Percentiles rank a stretch among this genome's conserved stretches.
These are phyloP conservation scores for Psilopsiagon aymara DNA, from an alignment of 2,113 vertebrate genomes.

Conservation along the genomic window DNA sequence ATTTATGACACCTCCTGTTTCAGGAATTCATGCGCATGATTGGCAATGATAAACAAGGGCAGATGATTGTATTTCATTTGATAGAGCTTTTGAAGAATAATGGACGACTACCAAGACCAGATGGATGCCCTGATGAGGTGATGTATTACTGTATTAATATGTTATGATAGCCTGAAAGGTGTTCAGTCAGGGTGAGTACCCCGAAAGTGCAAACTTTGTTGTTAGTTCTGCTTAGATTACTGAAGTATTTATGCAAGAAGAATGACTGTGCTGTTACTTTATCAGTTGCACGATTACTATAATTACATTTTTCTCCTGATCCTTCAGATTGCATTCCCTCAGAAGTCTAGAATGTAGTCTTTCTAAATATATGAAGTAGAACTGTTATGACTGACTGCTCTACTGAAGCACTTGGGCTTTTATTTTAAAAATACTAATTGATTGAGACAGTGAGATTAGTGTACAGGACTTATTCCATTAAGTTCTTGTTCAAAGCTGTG, in stretches of 20 bases:
- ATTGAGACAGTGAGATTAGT: background rate
- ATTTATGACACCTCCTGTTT: slow-evolving; percentile 20
- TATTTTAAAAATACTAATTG: background rate
- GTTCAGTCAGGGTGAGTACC: background rate
- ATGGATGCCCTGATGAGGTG: slow-evolving; percentile 89
- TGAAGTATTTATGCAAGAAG: background rate
- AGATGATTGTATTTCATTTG: slow-evolving; percentile 98
- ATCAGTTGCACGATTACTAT: background rate
- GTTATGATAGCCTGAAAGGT: background rate
- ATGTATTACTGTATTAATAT: slow-evolving; percentile 77
- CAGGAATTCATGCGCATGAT: slow-evolving; percentile 98
- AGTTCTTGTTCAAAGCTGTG: background rate
- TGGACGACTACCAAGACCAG: slow-evolving; percentile 86
- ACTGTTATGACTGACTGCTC: background rate
- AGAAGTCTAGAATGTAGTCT: background rate
- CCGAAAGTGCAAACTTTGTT: background rate
- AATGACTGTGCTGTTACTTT: background rate
- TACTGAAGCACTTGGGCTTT: background rate
- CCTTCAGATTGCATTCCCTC: background rate
- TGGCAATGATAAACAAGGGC: slow-evolving; percentile 96
- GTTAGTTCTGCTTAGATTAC: background rate
- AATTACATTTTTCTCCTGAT: background rate
- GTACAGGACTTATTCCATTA: background rate
- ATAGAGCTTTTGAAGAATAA: slow-evolving; percentile 92
- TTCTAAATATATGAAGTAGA: background rate